Base-by-base conservation (phyloP, 2,113 vertebrate genomes). In the Rhombomys opimus region DNA sequence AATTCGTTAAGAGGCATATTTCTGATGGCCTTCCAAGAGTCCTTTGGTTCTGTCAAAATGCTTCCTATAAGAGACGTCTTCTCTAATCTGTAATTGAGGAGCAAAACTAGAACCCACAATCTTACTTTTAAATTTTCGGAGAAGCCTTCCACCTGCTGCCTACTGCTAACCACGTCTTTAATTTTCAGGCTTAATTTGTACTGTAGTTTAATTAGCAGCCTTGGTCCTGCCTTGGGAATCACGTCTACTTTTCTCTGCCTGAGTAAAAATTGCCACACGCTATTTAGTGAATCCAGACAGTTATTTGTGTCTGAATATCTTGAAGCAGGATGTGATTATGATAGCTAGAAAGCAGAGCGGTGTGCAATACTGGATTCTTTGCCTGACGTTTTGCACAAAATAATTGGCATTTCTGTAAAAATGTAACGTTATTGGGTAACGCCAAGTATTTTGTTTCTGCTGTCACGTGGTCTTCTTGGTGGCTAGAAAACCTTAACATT, bases 131-230 rank as follows among this genome's bases (percentile, higher is more conserved):
- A 68, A 86, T 89, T 90, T 13, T 90, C 5, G 8, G 22, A 52
- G 91, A 32, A 81, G 30, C 57, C 20, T 81, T 78, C 35, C 4
- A 13, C 76, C 81, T 61, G 10, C 73, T 20, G 15, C 15, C 7
- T 78, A 57, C 59, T 50, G 91, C 38, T 30, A 92, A 93, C 15
- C 30, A 59, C 32, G 68, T 61, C 61, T 95, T 93, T 54, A 78
- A 78, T 75, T 91, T 96, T 91, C 88, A 25, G 65, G 70, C 88
- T 50, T 93, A 46, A 92, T 96, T 57, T 90, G 61, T 25, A 41
- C 41, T 82, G 20, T 70, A 57, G 86, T 95, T 96, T 97, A 90
- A 95, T 97, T 88, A 96, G 68, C 81, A 95, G 59, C 67, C 65
- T 57, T 67, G 25, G n/a, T 82, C 46, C 54, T 92, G n/a, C 80